These are phyloP conservation scores for Leucoptera coffeella DNA, from an alignment of 2,888 invertebrate genomes.

Conservation along the genomic window DNA sequence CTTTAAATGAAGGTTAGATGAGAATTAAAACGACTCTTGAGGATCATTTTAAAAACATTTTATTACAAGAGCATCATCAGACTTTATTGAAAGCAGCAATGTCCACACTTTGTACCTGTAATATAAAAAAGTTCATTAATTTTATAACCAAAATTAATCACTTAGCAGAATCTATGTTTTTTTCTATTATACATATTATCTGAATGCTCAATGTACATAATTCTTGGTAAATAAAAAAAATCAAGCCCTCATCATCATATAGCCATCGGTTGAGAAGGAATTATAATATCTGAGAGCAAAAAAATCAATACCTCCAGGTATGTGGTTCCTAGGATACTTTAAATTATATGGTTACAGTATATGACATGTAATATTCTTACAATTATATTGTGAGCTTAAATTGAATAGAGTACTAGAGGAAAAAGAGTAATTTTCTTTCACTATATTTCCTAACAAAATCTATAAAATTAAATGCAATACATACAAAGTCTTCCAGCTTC, in stretches of 20 bases:
- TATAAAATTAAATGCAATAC: background rate
- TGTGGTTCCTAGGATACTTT: background rate
- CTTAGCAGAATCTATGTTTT: too few species aligned
- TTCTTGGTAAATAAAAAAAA: background rate
- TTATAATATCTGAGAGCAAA: too few species aligned
- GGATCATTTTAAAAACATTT: too few species aligned
- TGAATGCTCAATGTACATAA: background rate
- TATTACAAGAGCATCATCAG: too few species aligned
- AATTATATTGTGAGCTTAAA: background rate
- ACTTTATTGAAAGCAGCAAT: slow-evolving; percentile 95
- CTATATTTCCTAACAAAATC: too few species aligned
- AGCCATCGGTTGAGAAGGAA: too few species aligned
- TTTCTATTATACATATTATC: too few species aligned
- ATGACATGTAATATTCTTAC: background rate
- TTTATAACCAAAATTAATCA: background rate
- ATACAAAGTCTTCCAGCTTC: slow-evolving; percentile 61
- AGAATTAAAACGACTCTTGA: too few species aligned
- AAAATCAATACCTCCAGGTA: too few species aligned
- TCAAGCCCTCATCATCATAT: background rate
- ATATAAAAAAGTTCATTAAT: slow-evolving; percentile 10
- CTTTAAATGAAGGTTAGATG: too few species aligned
- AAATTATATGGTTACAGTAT: background rate
- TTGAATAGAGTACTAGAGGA: background rate
- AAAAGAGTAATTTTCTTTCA: too few species aligned
- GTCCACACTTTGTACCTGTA: slow-evolving; percentile 82